These are phyloP conservation scores for Phallusia fumigata DNA, from an alignment of 23 tunicate genomes.

Conservation along the genomic window DNA sequence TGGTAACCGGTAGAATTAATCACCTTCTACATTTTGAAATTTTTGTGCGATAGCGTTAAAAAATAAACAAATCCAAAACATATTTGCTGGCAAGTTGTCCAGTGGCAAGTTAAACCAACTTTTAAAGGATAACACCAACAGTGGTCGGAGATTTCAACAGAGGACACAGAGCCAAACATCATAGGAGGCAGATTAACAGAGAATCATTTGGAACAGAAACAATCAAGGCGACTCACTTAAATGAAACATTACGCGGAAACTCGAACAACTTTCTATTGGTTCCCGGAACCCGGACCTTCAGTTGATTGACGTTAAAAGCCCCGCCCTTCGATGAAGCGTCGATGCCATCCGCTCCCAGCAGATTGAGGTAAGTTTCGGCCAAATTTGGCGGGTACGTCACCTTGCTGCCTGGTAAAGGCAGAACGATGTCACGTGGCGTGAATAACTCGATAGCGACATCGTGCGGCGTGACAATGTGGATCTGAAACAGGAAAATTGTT, in stretches of 20 bases:
- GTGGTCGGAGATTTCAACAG: too few species aligned
- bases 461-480: conserved; percentile 32
- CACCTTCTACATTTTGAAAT: too few species aligned
- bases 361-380: conserved; percentile 25
- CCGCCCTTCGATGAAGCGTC: background rate
- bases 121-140: too few species aligned
- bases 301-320: conserved; percentile 45
- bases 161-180: too few species aligned
- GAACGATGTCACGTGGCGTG: conserved; percentile 39
- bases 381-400: conserved; percentile 45
- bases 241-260: conserved; percentile 39
- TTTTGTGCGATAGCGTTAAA: too few species aligned
- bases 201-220: too few species aligned
- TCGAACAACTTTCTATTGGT: conserved; percentile 48
- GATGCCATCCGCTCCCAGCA: conserved; percentile 17
- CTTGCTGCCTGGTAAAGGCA: conserved; percentile 71
- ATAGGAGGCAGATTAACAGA: too few species aligned
- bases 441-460: conserved; percentile 27
- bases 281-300: conserved; percentile 55
- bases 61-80: too few species aligned
- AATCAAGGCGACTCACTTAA: conserved; percentile 19
- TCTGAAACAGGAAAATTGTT: conserved; percentile 13
- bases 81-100: too few species aligned
- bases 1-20: too few species aligned
- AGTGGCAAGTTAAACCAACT: too few species aligned